phyloP scores from a whole-genome alignment of 2,113 vertebrate species.

The Nothocercus nigrocapillus region DNA sequence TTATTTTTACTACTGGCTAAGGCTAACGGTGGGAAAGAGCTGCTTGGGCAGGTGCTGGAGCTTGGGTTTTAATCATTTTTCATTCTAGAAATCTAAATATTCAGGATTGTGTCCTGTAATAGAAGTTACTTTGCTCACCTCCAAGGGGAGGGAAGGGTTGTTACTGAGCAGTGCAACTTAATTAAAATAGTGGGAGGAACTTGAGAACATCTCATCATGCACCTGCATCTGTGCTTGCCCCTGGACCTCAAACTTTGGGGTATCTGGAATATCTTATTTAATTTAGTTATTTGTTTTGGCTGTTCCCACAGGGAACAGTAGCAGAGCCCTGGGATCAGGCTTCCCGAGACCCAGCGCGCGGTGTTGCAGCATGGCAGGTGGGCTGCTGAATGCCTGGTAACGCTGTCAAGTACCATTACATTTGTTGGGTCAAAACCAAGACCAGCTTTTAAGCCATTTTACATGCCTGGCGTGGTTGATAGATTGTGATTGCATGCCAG shows the following conservation, averaged over 20 bases:
- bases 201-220: not conserved
- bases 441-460: not conserved
- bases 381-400: not conserved
- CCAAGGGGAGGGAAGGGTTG: not conserved
- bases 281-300: no score
- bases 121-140: not conserved
- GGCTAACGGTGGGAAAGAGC: not conserved
- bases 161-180: not conserved
- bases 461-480: not conserved
- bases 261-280: not conserved
- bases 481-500: not conserved
- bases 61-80: not conserved
- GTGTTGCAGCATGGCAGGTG: not conserved
- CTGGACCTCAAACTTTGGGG: not conserved
- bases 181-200: not conserved
- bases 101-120: not conserved
- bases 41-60: not conserved
- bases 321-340: not conserved
- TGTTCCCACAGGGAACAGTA: no score
- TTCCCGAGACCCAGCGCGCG: not conserved
- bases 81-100: not conserved
- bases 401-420: not conserved
- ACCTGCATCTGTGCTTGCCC: not conserved
- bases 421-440: no score
- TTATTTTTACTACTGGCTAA: conserved; percentile 44